These are phyloP conservation scores for Notolepis coatsorum DNA, from an alignment of 2,797 vertebrate species.

Conservation along the genomic window DNA sequence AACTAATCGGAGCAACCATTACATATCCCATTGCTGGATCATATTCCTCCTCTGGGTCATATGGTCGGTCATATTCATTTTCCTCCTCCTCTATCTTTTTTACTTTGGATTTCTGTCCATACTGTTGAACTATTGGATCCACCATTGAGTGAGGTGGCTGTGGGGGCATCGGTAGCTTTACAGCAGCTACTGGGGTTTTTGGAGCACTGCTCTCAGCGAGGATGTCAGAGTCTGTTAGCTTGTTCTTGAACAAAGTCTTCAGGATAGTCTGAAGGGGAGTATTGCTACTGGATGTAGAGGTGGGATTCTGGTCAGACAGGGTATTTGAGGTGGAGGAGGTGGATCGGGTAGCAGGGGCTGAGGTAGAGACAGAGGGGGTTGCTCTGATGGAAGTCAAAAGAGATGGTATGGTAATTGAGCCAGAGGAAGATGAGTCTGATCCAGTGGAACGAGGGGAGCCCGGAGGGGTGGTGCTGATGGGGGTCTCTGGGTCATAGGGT, in stretches of 20 bases:
- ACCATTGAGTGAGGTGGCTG: conserved; percentile 75
- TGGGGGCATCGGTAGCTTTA: conserved; percentile 46
- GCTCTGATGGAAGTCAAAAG: conserved; percentile 56
- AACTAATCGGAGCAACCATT: conserved; percentile 48
- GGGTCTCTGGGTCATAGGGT: conserved; percentile 79
- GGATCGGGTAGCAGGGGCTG: conserved; percentile 33
- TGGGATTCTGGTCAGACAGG: conserved; percentile 66
- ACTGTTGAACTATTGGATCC: conserved; percentile 95
- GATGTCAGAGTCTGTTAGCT: conserved; percentile 73
- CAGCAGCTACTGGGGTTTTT: conserved; percentile 41
- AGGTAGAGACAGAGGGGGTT: conserved; percentile 39
- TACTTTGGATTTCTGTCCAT: conserved; percentile 88
- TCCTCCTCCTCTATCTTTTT: conserved; percentile 70
- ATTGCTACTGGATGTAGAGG: conserved; percentile 46
- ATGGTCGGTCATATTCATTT: conserved; percentile 92
- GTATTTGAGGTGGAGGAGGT: conserved; percentile 48
- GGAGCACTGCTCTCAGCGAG: conserved; percentile 60
- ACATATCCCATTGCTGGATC: conserved; percentile 83
- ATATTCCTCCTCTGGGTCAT: conserved; percentile 97
- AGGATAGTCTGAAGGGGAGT: conserved; percentile 91
- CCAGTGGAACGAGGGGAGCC: conserved; percentile 81
- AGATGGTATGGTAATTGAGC: conserved; percentile 72
- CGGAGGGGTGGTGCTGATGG: conserved; percentile 78
- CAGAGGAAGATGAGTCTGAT: conserved; percentile 74
- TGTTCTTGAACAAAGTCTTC: conserved; percentile 89